Percentiles rank a stretch among this genome's conserved stretches.
Conservation (phyloP, 53 echinoderm and acorn worm genomes). For the Mesocentrotus franciscanus region DNA sequence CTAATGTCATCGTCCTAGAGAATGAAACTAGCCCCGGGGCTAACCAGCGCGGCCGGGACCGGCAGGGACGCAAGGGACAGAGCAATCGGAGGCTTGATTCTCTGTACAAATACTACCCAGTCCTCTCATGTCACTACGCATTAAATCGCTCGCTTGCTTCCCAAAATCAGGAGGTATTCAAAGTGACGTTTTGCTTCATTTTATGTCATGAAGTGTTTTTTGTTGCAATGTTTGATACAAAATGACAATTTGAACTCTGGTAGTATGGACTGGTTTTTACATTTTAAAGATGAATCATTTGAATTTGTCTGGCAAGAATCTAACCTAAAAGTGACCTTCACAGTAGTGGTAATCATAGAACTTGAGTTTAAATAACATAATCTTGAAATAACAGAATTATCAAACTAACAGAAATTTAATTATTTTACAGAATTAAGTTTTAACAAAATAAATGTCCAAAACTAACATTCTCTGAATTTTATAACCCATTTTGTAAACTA, state of each 20-base stretch:
- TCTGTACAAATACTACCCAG: slow-evolving; percentile 4
- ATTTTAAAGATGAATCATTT: background rate
- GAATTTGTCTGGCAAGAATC: background rate
- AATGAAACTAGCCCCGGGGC: slow-evolving; percentile 51
- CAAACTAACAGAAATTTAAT: too few species aligned
- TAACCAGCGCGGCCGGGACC: background rate
- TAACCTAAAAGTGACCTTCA: background rate
- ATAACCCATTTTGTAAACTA: too few species aligned
- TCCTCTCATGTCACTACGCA: background rate
- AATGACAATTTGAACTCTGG: background rate
- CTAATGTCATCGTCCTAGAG: slow-evolving; percentile 37
- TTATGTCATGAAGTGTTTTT: background rate
- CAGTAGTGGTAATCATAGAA: background rate
- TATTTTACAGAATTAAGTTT: too few species aligned
- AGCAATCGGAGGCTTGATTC: background rate
- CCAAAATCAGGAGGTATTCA: background rate
- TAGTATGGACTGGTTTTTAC: background rate
- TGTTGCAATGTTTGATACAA: slow-evolving; percentile 11
- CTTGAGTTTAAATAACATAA: too few species aligned
- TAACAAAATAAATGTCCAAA: too few species aligned
- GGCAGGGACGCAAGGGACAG: background rate
- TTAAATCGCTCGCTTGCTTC: slow-evolving; percentile 32
- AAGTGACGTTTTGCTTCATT: slow-evolving; percentile 35
- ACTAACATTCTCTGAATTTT: too few species aligned
- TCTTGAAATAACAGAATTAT: too few species aligned